A percentile compares a stretch with the other conserved stretches of the same genome.
These are phyloP conservation scores for Myotis brandtii DNA, from an alignment of 2,113 vertebrate genomes.

Conservation along the genomic window DNA sequence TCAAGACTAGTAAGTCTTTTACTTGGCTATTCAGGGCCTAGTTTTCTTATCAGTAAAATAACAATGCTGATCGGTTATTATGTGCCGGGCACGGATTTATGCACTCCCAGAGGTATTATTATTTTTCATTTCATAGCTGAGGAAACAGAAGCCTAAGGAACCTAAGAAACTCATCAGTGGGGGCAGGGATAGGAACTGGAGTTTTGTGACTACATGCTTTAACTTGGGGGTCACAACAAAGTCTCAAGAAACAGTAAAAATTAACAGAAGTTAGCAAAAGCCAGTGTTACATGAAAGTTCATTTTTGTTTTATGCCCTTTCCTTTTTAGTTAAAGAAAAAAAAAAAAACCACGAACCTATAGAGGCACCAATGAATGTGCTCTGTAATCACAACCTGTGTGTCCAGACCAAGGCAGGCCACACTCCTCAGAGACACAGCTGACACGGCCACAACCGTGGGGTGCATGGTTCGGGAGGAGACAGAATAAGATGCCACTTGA, in stretches of 20 bases:
- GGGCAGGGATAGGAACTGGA: not conserved
- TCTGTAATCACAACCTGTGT: too few species aligned
- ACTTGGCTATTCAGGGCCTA: not conserved
- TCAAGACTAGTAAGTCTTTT: not conserved
- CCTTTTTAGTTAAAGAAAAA: not conserved
- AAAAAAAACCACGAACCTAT: not conserved
- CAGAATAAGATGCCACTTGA: not conserved
- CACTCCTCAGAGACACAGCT: rapidly evolving
- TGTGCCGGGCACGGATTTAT: too few species aligned
- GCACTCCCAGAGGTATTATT: not conserved
- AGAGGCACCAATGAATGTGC: not conserved
- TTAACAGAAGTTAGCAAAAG: not conserved
- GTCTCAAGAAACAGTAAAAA: not conserved
- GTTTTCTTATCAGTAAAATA: too few species aligned
- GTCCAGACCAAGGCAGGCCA: not conserved
- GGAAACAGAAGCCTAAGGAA: not conserved
- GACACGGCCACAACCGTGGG: not conserved
- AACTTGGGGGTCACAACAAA: too few species aligned
- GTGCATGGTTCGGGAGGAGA: not conserved
- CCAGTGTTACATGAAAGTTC: not conserved
- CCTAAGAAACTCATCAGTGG: too few species aligned
- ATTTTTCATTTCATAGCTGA: not conserved
- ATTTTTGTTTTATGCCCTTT: not conserved
- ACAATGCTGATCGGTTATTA: not conserved
- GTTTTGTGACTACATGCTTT: not conserved